Evolutionary conservation across 1,140 invertebrate species (phyloP).

Genomic region (Achatina immaculata): DNA sequence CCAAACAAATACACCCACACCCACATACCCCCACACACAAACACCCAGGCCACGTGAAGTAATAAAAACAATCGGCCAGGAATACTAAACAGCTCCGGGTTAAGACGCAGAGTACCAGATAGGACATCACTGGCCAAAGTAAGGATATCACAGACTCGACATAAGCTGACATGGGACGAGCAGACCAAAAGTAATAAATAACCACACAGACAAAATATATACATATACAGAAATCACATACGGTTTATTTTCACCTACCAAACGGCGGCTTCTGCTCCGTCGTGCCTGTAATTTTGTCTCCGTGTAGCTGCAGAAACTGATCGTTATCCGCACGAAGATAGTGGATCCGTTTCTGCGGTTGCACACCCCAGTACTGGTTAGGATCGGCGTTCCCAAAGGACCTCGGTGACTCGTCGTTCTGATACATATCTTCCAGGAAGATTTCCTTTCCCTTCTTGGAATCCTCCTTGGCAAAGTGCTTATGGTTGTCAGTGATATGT

Average conservation of each 20-base stretch:
- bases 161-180: too few species aligned
- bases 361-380: not conserved
- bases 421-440: not conserved
- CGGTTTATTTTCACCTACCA: not conserved
- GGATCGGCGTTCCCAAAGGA: not conserved
- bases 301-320: not conserved
- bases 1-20: too few species aligned
- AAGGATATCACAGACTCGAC: too few species aligned
- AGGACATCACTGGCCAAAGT: too few species aligned
- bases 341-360: not conserved
- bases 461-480: not conserved
- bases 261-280: not conserved
- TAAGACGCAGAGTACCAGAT: too few species aligned
- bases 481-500: not conserved
- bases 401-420: not conserved
- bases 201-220: too few species aligned
- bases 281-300: not conserved
- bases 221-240: not conserved
- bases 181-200: too few species aligned
- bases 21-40: too few species aligned
- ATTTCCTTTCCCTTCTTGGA: too few species aligned
- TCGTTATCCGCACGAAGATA: not conserved
- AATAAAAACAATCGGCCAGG: too few species aligned
- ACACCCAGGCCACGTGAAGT: too few species aligned
- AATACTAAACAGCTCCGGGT: too few species aligned